phyloP scores from a whole-genome alignment of 1,140 invertebrate species.

The Myzus persicae region DNA sequence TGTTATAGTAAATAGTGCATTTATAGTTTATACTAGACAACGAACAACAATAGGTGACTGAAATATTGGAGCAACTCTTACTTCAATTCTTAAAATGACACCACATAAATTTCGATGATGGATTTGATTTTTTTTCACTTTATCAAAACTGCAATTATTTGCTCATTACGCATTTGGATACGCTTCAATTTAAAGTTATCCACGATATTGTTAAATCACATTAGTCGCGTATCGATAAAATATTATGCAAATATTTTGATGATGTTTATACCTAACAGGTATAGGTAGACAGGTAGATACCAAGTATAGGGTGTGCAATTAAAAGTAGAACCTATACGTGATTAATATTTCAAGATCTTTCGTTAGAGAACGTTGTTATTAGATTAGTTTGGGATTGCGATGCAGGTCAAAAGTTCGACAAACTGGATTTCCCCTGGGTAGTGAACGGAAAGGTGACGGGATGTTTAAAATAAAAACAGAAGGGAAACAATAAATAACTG shows the following conservation, averaged over 20 bases:
- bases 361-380: too few species aligned
- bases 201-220: neutral
- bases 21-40: neutral
- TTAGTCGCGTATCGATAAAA: neutral
- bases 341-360: too few species aligned
- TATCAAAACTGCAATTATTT: too few species aligned
- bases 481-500: neutral
- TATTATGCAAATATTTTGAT: neutral
- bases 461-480: neutral
- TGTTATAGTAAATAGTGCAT: neutral
- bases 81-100: too few species aligned
- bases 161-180: too few species aligned
- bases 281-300: too few species aligned
- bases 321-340: neutral
- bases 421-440: neutral
- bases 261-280: neutral
- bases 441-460: neutral
- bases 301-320: neutral
- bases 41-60: too few species aligned
- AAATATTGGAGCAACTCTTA: too few species aligned
- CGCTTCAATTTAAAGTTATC: neutral
- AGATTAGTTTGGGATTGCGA: neutral
- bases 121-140: neutral
- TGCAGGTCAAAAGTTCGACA: neutral
- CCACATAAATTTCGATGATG: neutral